A percentile compares a stretch with the other conserved stretches of the same genome.
Conservation (phyloP, 2,113 vertebrate species). For the Lichenostomus cassidix region DNA sequence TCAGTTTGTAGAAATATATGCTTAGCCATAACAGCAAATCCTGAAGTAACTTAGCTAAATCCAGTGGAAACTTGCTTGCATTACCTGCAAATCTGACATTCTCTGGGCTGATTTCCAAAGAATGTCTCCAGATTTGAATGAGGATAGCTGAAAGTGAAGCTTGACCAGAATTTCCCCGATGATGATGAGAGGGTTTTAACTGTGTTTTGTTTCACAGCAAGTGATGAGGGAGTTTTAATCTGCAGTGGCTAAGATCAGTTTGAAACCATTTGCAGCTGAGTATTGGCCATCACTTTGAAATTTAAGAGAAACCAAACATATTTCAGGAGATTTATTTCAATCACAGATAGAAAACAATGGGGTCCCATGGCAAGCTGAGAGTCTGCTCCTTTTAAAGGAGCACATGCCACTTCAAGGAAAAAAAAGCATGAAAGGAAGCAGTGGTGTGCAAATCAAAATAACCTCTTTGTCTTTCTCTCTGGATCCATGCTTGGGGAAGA, state of each 20-base stretch:
- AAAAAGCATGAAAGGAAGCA: conserved; percentile 15
- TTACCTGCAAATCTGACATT: not conserved
- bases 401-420: not conserved
- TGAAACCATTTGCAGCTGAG: not conserved
- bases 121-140: not conserved
- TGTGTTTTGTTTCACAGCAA: not conserved
- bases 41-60: not conserved
- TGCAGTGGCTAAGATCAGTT: not conserved
- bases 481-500: conserved; percentile 16
- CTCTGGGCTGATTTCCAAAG: not conserved
- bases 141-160: not conserved
- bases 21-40: not conserved
- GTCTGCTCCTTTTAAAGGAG: not conserved
- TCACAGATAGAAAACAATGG: not conserved
- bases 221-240: not conserved
- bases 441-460: conserved; percentile 44
- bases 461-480: conserved; percentile 2
- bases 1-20: not conserved
- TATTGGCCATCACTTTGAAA: conserved; percentile 1
- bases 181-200: not conserved
- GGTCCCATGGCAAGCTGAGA: not conserved
- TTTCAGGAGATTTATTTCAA: conserved; percentile 5
- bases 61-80: not conserved
- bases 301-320: conserved; percentile 8
- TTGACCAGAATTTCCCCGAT: not conserved